Base-by-base conservation (phyloP, 1,140 invertebrate species). In the Aethina tumida region DNA sequence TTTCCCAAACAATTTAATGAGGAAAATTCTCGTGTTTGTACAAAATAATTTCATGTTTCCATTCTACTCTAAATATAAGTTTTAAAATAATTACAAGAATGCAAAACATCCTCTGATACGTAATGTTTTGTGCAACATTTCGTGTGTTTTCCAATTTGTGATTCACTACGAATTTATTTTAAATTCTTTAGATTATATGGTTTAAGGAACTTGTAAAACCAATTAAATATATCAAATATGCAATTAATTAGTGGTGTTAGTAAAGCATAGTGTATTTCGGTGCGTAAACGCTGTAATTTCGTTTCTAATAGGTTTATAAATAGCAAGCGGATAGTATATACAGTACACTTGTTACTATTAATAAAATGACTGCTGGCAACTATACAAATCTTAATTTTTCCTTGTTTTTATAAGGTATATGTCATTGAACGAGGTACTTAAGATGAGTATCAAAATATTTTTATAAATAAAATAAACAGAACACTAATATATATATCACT, bases 401-500 rank as follows among this genome's bases (percentile, higher is more conserved):
- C 5, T 22, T 44, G 35, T 44, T 39, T 19, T 21, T 44, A 13
- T 34, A 24, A 18, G 22, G 26, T 37, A 29, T 38, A 39, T 45
- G 46, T 51, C 46, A 51, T 39, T 49, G 46, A 45, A 48, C 49
- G 48, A 44, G 45, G 43, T n/a, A n/a, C n/a, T 26, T 26, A 13
- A n/a, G 13, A 4, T n/a, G 24, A 26, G n/a, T n/a, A n/a, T 26
- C n/a, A 26, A 26, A 26, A 26, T 26, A 26, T 26, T n/a, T 26
- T 26, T 26, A 26, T 26, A 26, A 10, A 26, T 26, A 10, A 26
- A 26, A 26, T 10, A 26, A n/a, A 5, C 14, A n/a, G n/a, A n/a
- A n/a, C n/a, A n/a, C n/a, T n/a, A n/a, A n/a, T n/a, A n/a, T n/a
- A n/a, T n/a, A n/a, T n/a, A n/a, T n/a, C n/a, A n/a, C n/a, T n/a